Evolutionary conservation across 2,888 invertebrate genomes (phyloP).

Genomic region (Rugalucina vietnamica): DNA sequence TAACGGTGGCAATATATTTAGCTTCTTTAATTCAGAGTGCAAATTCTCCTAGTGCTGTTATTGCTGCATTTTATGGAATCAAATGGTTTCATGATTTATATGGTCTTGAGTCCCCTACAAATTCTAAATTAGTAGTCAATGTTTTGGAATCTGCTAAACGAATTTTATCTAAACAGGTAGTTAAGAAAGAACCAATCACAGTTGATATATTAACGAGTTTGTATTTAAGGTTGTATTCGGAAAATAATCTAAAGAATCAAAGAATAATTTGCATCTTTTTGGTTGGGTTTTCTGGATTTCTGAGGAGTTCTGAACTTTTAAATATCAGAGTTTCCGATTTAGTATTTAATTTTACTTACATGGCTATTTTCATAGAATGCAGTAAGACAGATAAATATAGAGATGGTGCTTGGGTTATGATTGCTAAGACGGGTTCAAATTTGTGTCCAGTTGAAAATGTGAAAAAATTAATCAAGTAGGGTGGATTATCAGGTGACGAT

Average conservation of each 20-base stretch:
- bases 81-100: slow-evolving; percentile 30
- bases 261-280: slow-evolving; percentile 33
- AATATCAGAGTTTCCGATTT: slow-evolving; percentile 25
- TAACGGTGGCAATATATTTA: slow-evolving; percentile 34
- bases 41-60: slow-evolving; percentile 22
- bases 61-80: slow-evolving; percentile 29
- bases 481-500: slow-evolving; percentile 17
- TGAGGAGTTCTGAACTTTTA: slow-evolving; percentile 31
- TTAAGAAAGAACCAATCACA: slow-evolving; percentile 25
- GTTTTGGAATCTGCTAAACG: slow-evolving; percentile 33
- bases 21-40: slow-evolving; percentile 24
- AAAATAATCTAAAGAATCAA: slow-evolving; percentile 9
- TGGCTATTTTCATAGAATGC: slow-evolving; percentile 16
- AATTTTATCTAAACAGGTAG: not conserved
- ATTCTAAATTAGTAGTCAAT: slow-evolving; percentile 27
- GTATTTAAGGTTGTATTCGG: slow-evolving; percentile 10
- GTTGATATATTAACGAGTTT: not conserved
- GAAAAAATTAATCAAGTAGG: slow-evolving; percentile 18
- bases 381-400: slow-evolving; percentile 48
- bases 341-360: not conserved
- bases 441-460: slow-evolving; percentile 32
- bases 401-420: slow-evolving; percentile 36
- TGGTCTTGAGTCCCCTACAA: slow-evolving; percentile 10
- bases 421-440: slow-evolving; percentile 24
- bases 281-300: slow-evolving; percentile 27